These are phyloP conservation scores for Megalopta genalis DNA, from an alignment of 1,140 invertebrate species.

Conservation along the genomic window DNA sequence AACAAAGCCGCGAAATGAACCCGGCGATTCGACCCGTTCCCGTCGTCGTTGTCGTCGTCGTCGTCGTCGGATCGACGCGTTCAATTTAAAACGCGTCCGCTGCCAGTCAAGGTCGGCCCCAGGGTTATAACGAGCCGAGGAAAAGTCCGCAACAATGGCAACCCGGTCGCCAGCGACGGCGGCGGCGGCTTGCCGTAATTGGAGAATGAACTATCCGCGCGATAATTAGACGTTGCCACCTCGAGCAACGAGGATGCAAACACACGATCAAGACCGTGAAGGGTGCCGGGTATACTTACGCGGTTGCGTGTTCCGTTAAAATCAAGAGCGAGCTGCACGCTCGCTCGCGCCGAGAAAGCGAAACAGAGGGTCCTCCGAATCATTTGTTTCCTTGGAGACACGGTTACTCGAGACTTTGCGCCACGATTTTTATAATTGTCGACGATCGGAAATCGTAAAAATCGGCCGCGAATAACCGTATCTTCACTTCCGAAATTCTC, in stretches of 20 bases:
- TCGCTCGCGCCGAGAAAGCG: too few relatives aligned
- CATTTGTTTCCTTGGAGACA: conserved; percentile 32
- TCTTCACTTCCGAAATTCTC: too few relatives aligned
- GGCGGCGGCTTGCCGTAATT: conserved; percentile 57
- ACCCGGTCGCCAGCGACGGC: conserved; percentile 19
- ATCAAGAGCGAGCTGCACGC: neutral
- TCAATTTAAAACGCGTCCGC: conserved; percentile 19
- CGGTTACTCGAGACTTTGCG: too few relatives aligned
- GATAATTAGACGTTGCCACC: conserved; percentile 70
- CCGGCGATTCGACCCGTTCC: too few relatives aligned
- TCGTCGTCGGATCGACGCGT: conserved; percentile 32
- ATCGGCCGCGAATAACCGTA: too few relatives aligned
- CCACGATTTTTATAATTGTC: too few relatives aligned
- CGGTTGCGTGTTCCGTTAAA: neutral
- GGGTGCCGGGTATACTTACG: neutral
- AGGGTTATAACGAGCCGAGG: conserved; percentile 51
- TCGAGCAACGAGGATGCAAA: conserved; percentile 38
- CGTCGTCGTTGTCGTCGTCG: neutral
- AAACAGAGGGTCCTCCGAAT: neutral
- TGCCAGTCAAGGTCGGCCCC: conserved; percentile 22
- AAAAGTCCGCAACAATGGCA: conserved; percentile 53
- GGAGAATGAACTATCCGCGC: conserved; percentile 64
- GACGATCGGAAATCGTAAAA: too few relatives aligned
- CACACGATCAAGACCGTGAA: conserved; percentile 12
- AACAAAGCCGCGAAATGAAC: neutral